Conservation (phyloP, 2,888 invertebrate species). For the Ernsta delagoae region DNA sequence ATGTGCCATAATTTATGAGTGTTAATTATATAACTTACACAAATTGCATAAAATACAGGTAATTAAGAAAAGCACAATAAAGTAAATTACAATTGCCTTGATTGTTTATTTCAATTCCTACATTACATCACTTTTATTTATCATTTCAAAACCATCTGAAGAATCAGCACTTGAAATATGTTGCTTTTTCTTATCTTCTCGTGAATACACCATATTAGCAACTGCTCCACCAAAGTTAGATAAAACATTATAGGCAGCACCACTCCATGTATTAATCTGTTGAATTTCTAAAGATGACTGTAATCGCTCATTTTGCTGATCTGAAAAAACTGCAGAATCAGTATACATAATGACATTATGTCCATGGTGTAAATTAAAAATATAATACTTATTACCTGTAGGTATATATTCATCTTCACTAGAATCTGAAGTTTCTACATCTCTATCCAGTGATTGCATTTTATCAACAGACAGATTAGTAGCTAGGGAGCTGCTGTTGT, state of each 20-base stretch:
- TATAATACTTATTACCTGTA: not conserved
- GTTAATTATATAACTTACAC: too few relatives aligned
- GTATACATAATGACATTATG: too few relatives aligned
- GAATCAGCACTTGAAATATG: conserved; percentile 71
- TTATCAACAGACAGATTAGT: conserved; percentile 75
- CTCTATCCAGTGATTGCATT: conserved; percentile 66
- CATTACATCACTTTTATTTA: conserved; percentile 72
- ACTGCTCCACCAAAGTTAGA: conserved; percentile 70
- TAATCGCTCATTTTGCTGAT: conserved; percentile 60
- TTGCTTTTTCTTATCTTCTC: conserved; percentile 59
- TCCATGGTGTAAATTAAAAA: too few relatives aligned
- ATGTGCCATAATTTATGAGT: conserved; percentile 63
- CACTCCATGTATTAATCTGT: conserved; percentile 64
- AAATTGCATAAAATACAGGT: too few relatives aligned
- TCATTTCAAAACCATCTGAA: conserved; percentile 80
- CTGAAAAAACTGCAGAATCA: conserved; percentile 51
- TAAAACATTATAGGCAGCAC: conserved; percentile 68
- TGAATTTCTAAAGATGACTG: conserved; percentile 67
- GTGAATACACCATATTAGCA: conserved; percentile 64
- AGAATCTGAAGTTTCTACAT: conserved; percentile 72
- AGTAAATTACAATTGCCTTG: conserved; percentile 35
- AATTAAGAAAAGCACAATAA: conserved; percentile 31
- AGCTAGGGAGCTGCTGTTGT: conserved; percentile 73
- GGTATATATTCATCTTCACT: conserved; percentile 82
- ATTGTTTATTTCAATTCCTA: conserved; percentile 45